Evolutionary conservation across 2,113 vertebrate genomes (phyloP).

Genomic region (Mirza zaza): DNA sequence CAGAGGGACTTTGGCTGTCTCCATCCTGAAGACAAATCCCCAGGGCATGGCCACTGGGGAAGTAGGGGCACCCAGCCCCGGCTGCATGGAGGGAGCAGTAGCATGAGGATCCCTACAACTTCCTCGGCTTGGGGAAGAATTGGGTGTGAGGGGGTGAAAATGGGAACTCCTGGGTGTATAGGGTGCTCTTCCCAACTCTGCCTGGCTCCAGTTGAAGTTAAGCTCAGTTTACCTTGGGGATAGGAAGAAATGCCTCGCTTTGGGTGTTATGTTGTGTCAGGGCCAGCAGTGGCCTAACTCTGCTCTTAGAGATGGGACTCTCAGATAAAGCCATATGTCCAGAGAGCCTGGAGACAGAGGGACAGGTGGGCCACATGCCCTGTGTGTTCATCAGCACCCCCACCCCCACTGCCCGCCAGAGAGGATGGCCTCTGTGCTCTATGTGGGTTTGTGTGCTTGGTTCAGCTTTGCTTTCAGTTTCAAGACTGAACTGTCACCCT

Average conservation of each 20-base stretch:
- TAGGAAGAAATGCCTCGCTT: not conserved
- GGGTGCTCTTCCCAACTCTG: not conserved
- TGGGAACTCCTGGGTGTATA: not conserved
- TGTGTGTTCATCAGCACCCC: constrained; percentile 27
- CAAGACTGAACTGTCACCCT: constrained; percentile 72
- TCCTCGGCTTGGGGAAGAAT: not conserved
- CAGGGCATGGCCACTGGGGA: not conserved
- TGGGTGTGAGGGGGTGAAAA: not conserved
- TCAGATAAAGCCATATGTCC: not conserved
- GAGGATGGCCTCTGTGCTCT: not conserved
- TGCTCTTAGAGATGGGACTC: not conserved
- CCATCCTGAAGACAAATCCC: not conserved
- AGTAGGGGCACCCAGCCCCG: not conserved
- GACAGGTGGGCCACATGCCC: constrained; percentile 45
- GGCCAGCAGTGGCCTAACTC: not conserved
- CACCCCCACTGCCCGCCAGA: not conserved
- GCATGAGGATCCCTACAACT: not conserved
- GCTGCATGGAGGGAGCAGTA: not conserved
- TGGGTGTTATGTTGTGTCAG: not conserved
- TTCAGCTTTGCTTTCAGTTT: constrained; percentile 80
- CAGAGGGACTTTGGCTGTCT: not conserved
- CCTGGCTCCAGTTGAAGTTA: not conserved
- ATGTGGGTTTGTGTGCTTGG: constrained; percentile 47
- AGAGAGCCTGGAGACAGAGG: not conserved
- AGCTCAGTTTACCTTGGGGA: not conserved